A percentile compares a stretch with the other conserved stretches of the same genome.
Conservation (phyloP, 2,888 invertebrate genomes). For the Pheosia tremula region DNA sequence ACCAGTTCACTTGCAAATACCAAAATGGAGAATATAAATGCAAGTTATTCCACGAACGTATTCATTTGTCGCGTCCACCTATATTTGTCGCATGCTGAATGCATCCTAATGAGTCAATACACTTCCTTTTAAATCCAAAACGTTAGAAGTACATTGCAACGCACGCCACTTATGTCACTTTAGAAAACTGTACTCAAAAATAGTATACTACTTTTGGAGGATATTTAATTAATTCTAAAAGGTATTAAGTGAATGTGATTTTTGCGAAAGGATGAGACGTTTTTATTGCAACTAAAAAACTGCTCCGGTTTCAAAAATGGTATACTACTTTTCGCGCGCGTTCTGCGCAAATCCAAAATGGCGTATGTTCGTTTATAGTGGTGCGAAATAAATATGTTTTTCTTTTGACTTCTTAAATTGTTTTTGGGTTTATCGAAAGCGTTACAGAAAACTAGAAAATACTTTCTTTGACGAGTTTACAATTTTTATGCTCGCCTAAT, state of each 20-base stretch:
- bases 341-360: constrained; percentile 34
- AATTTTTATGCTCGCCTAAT: constrained; percentile 40
- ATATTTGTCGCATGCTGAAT: constrained; percentile 33
- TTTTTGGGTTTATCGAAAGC: constrained; percentile 49
- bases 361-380: constrained; percentile 30
- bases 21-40: constrained; percentile 10
- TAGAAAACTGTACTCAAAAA: constrained; percentile 39
- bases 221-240: constrained; percentile 35
- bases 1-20: background rate
- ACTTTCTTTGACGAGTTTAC: constrained; percentile 52
- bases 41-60: constrained; percentile 28
- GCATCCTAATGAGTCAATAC: constrained; percentile 15
- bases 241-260: constrained; percentile 40
- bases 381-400: constrained; percentile 21
- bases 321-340: constrained; percentile 54
- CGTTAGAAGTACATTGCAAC: constrained; percentile 12
- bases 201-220: constrained; percentile 72
- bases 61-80: constrained; percentile 29
- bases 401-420: constrained; percentile 11
- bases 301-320: constrained; percentile 66
- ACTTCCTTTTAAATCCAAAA: constrained; percentile 30
- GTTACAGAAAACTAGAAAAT: constrained; percentile 38
- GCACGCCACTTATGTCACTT: constrained; percentile 48
- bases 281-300: constrained; percentile 34
- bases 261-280: constrained; percentile 50